Percentiles rank a stretch among this genome's conserved stretches.
Evolutionary conservation across 2,888 invertebrate genomes (phyloP).

Genomic region (Taenaris catops): DNA sequence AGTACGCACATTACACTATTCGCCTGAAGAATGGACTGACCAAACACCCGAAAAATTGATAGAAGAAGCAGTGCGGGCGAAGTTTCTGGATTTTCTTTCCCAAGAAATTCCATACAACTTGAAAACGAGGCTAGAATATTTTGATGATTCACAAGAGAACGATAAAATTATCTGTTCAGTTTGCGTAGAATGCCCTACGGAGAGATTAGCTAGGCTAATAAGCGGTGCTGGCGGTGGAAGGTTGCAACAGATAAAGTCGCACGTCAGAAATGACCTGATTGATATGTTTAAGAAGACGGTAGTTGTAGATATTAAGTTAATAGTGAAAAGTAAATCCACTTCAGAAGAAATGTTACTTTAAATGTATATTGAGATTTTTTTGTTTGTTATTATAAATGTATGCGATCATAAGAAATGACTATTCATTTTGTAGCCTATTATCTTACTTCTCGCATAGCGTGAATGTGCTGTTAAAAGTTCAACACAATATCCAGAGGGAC

Average conservation of each 20-base stretch:
- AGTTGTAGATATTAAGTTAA: conserved; percentile 49
- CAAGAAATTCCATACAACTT: conserved; percentile 93
- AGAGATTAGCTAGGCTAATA: conserved; percentile 82
- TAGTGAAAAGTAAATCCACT: conserved; percentile 34
- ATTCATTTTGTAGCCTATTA: too few relatives aligned
- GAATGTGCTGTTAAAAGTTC: too few relatives aligned
- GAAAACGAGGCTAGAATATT: conserved; percentile 82
- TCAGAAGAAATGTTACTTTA: conserved; percentile 28
- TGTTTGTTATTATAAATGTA: too few relatives aligned
- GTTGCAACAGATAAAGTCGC: conserved; percentile 84
- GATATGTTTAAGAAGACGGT: conserved; percentile 83
- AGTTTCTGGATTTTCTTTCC: conserved; percentile 89
- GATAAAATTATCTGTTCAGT: conserved; percentile 74
- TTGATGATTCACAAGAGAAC: conserved; percentile 76
- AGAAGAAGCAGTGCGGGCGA: conserved; percentile 88
- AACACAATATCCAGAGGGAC: too few relatives aligned
- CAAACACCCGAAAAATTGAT: conserved; percentile 85
- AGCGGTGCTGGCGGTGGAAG: conserved; percentile 84
- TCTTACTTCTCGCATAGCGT: too few relatives aligned
- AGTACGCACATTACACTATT: conserved; percentile 83
- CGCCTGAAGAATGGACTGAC: conserved; percentile 85
- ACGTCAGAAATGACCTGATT: conserved; percentile 81
- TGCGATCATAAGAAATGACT: too few relatives aligned
- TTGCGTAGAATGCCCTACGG: conserved; percentile 81
- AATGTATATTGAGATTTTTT: too few relatives aligned